These are phyloP conservation scores for Coregonus clupeaformis DNA, from an alignment of 2,113 vertebrate species.

Conservation along the genomic window DNA sequence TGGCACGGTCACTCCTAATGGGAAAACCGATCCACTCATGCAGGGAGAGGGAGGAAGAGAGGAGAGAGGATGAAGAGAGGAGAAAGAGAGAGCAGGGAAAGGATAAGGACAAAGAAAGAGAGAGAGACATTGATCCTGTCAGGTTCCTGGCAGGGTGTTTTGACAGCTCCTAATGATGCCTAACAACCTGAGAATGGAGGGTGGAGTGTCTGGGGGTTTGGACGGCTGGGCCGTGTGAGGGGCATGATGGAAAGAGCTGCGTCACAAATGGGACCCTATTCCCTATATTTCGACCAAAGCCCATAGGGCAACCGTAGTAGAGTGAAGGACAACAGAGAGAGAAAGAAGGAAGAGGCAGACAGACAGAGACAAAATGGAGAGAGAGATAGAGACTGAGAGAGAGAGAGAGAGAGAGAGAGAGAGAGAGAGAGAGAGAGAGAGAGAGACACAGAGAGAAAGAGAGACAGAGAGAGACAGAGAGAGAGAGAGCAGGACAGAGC, in stretches of 20 bases:
- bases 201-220: constrained; percentile 7
- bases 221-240: background rate
- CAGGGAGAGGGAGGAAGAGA: constrained; percentile 5
- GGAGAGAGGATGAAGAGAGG: no score
- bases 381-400: no score
- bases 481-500: no score
- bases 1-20: constrained; percentile 41
- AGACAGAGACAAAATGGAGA: constrained; percentile 9
- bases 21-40: constrained; percentile 44
- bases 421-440: background rate
- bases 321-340: background rate
- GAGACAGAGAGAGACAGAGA: no score
- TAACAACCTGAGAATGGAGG: constrained; percentile 31
- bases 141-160: constrained; percentile 38
- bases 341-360: constrained; percentile 32
- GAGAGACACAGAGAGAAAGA: background rate
- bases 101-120: constrained; percentile 20
- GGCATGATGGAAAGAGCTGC: background rate
- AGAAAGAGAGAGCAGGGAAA: background rate
- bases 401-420: constrained; percentile 27
- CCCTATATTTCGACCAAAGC: background rate
- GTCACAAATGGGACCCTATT: constrained; percentile 8
- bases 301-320: no score
- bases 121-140: constrained; percentile 34
- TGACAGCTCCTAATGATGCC: constrained; percentile 39